phyloP scores from a whole-genome alignment of 1,140 invertebrate species.

The Sycobia sp. region DNA sequence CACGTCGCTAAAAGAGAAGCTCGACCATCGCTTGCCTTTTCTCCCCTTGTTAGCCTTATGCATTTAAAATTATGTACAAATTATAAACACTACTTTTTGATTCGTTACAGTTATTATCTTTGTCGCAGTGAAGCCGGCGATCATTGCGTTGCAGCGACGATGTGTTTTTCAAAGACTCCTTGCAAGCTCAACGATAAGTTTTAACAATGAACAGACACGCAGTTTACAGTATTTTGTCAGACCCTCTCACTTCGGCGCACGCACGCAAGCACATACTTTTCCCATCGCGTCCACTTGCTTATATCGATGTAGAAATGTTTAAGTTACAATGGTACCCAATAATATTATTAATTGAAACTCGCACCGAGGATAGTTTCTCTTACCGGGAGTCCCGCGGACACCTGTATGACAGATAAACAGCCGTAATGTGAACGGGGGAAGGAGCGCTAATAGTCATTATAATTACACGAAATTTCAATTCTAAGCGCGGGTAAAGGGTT shows the following conservation, averaged over 20 bases:
- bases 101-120: neutral
- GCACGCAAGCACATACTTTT: neutral
- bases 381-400: too few species aligned
- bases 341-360: constrained; percentile 26
- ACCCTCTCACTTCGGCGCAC: too few species aligned
- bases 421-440: constrained; percentile 24
- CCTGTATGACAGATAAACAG: constrained; percentile 34
- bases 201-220: constrained; percentile 31
- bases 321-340: constrained; percentile 26
- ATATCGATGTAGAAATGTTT: constrained; percentile 27
- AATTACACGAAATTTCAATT: constrained; percentile 37
- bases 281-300: neutral
- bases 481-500: constrained; percentile 40
- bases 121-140: constrained; percentile 6
- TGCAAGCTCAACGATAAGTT: constrained; percentile 20
- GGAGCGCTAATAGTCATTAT: constrained; percentile 36
- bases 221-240: too few species aligned
- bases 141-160: neutral
- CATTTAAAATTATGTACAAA: constrained; percentile 42
- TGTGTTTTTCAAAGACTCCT: constrained; percentile 7
- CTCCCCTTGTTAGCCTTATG: constrained; percentile 30
- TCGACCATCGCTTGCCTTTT: constrained; percentile 28
- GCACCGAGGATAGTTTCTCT: too few species aligned
- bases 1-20: constrained; percentile 7
- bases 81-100: constrained; percentile 32